Conservation (phyloP, 2,888 invertebrate genomes). For the Ichneumoninae sp. region DNA sequence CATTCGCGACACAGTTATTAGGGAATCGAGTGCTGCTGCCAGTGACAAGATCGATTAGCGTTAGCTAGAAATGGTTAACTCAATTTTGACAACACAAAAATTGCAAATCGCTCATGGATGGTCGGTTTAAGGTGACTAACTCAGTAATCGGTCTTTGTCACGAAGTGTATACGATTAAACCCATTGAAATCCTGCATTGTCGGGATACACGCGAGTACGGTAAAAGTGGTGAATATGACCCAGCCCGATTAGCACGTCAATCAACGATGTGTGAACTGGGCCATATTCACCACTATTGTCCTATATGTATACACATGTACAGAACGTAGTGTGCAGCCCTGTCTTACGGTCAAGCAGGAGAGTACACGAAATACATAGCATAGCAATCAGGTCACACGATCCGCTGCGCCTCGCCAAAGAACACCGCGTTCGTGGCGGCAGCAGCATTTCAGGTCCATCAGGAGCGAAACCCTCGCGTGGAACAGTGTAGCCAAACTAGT, state of each 20-base stretch:
- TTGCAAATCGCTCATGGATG: slow-evolving; percentile 70
- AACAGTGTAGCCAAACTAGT: not conserved
- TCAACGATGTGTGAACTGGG: not conserved
- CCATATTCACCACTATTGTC: not conserved
- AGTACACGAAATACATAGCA: slow-evolving; percentile 23
- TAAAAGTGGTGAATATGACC: not conserved
- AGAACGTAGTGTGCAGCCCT: not conserved
- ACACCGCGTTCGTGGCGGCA: slow-evolving; percentile 44
- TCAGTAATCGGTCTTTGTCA: slow-evolving; percentile 74
- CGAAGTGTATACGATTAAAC: slow-evolving; percentile 72
- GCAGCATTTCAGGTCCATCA: slow-evolving; percentile 40
- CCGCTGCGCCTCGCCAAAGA: slow-evolving; percentile 45
- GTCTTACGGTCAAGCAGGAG: not conserved
- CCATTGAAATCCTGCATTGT: slow-evolving; percentile 72
- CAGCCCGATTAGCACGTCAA: not conserved
- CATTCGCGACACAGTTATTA: slow-evolving; percentile 19
- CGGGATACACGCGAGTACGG: slow-evolving; percentile 25
- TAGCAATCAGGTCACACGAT: slow-evolving; percentile 55
- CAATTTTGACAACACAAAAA: slow-evolving; percentile 75
- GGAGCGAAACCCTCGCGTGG: slow-evolving; percentile 20
- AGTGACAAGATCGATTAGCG: too few species aligned
- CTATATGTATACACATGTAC: not conserved
- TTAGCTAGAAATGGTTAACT: slow-evolving; percentile 70
- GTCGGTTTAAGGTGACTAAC: slow-evolving; percentile 75
- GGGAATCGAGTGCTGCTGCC: slow-evolving; percentile 53